phyloP scores from a whole-genome alignment of 2,797 vertebrate genomes.

The Hydrocynus forskahlii region DNA sequence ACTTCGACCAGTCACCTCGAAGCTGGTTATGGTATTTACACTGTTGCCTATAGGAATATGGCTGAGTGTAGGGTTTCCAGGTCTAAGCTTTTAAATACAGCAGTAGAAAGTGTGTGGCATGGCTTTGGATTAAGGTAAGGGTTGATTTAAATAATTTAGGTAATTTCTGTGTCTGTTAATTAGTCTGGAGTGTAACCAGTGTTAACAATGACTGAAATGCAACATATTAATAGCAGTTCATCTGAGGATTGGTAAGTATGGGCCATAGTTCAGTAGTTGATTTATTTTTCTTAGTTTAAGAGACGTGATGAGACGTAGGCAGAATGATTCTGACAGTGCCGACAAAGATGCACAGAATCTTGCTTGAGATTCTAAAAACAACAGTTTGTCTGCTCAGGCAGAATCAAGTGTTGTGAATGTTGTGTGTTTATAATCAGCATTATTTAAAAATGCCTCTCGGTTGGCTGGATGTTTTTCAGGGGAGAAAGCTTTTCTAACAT shows the following conservation, averaged over 20 bases:
- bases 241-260: neutral
- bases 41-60: too few relatives aligned
- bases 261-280: neutral
- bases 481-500: neutral
- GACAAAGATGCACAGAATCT: slow-evolving; percentile 4
- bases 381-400: slow-evolving; percentile 20
- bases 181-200: neutral
- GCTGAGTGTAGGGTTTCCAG: too few relatives aligned
- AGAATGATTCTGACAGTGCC: neutral
- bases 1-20: too few relatives aligned
- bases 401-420: neutral
- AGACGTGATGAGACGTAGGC: slow-evolving; percentile 2
- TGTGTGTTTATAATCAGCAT: too few relatives aligned
- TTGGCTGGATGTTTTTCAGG: neutral
- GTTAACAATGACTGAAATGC: neutral
- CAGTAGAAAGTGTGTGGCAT: neutral
- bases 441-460: too few relatives aligned
- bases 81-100: neutral
- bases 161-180: slow-evolving; percentile 5
- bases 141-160: slow-evolving; percentile 16
- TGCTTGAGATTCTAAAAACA: slow-evolving; percentile 26
- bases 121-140: neutral
- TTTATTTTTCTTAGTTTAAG: neutral
- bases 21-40: too few relatives aligned
- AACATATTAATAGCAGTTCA: too few relatives aligned